Percentiles rank a stretch among this genome's conserved stretches.
Evolutionary conservation across 2,113 vertebrate species (phyloP).

Genomic region (Struthio camelus): DNA sequence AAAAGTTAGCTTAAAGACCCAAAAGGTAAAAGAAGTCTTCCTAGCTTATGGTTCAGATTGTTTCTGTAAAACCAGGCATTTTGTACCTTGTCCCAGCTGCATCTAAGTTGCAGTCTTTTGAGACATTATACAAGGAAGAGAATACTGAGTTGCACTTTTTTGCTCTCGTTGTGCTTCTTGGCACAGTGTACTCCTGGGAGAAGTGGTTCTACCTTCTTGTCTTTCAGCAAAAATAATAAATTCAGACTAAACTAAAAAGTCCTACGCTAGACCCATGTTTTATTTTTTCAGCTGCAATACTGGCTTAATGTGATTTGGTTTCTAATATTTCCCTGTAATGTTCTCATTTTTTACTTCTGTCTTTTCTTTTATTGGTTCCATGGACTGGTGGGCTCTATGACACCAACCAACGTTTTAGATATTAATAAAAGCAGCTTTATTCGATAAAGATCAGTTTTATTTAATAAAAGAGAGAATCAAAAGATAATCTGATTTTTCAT

Average conservation of each 20-base stretch:
- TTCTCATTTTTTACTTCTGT: conserved; percentile 48
- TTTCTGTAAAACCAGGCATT: background rate
- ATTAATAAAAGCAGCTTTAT: conserved; percentile 73
- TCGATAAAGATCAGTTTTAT: conserved; percentile 68
- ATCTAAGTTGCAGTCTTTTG: background rate
- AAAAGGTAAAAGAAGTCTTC: background rate
- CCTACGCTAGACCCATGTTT: background rate
- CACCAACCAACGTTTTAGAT: conserved; percentile 48
- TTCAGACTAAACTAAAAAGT: background rate
- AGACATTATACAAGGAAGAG: background rate
- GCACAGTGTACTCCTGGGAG: background rate
- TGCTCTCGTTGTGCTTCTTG: background rate
- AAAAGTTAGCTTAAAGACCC: background rate
- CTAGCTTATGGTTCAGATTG: background rate
- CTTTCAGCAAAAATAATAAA: conserved; percentile 15
- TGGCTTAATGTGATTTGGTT: conserved; percentile 52
- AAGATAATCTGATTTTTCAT: conserved; percentile 61
- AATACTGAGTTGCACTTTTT: background rate
- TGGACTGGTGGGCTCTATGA: background rate
- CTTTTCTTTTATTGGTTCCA: conserved; percentile 58
- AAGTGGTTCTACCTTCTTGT: background rate
- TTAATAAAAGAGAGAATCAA: conserved; percentile 65
- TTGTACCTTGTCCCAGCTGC: background rate
- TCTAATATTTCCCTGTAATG: conserved; percentile 44
- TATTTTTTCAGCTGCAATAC: conserved; percentile 53